Percentiles rank a stretch among this genome's conserved stretches.
Conservation (phyloP, 2,888 invertebrate genomes). For the Brachynemurus nebulosus region DNA sequence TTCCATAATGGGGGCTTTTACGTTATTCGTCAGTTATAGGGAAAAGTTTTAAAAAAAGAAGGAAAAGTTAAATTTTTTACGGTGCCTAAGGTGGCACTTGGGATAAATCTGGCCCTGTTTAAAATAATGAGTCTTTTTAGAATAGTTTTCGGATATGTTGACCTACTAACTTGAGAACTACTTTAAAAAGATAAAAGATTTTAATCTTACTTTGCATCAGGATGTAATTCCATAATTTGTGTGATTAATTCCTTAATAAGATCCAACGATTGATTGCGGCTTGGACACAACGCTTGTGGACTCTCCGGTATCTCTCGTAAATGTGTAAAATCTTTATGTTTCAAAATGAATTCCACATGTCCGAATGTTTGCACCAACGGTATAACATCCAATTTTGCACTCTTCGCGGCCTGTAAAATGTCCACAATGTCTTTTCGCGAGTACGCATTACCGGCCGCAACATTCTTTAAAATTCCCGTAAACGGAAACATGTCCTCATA, state of each 20-base stretch:
- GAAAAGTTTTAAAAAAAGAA: too few relatives aligned
- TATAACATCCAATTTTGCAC: constrained; percentile 49
- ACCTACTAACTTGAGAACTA: too few relatives aligned
- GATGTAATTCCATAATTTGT: constrained; percentile 36
- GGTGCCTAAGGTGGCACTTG: too few relatives aligned
- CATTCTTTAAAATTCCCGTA: constrained; percentile 38
- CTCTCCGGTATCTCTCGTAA: constrained; percentile 51
- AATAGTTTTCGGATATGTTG: background rate
- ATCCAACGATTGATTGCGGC: constrained; percentile 42
- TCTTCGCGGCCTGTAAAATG: constrained; percentile 42
- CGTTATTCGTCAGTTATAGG: too few relatives aligned
- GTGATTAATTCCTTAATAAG: constrained; percentile 53
- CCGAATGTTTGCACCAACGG: constrained; percentile 67
- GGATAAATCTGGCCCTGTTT: too few relatives aligned
- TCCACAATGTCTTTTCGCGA: constrained; percentile 36
- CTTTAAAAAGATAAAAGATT: constrained; percentile 6
- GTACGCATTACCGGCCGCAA: constrained; percentile 46
- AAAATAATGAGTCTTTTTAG: background rate
- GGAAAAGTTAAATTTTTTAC: too few relatives aligned
- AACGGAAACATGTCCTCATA: constrained; percentile 79
- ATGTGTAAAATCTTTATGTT: constrained; percentile 44
- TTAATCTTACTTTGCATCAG: constrained; percentile 1
- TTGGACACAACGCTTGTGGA: constrained; percentile 60
- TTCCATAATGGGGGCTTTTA: too few relatives aligned
- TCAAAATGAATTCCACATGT: constrained; percentile 59